Conservation (phyloP, 1,140 invertebrate genomes). For the Odontomachus brunneus region DNA sequence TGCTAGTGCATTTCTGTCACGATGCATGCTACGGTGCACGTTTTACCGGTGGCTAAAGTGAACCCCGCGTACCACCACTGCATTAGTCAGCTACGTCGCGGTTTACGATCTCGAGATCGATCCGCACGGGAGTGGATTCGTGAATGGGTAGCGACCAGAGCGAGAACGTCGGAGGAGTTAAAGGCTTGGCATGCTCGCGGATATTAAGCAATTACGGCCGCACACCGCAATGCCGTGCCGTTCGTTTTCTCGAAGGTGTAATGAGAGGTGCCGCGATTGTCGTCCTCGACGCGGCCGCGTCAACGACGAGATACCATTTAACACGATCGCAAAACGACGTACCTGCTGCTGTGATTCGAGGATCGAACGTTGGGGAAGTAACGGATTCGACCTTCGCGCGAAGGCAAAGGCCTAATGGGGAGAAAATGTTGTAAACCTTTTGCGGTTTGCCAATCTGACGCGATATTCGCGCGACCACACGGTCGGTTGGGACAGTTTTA, state of each 20-base stretch:
- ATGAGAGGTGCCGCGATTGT: conserved; percentile 21
- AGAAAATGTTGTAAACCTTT: conserved; percentile 9
- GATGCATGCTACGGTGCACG: conserved; percentile 19
- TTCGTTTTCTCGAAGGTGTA: neutral
- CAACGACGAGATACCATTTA: conserved; percentile 31
- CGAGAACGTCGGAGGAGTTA: conserved; percentile 24
- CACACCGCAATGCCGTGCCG: neutral
- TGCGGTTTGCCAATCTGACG: conserved; percentile 23
- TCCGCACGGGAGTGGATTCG: neutral
- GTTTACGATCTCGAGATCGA: neutral
- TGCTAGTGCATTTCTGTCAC: conserved; percentile 39
- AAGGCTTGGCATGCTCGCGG: conserved; percentile 37
- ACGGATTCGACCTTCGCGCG: conserved; percentile 8
- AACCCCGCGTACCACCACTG: conserved; percentile 44
- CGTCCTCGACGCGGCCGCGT: conserved; percentile 21
- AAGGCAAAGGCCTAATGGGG: neutral
- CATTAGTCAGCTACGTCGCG: conserved; percentile 31
- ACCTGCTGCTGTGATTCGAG: conserved; percentile 18
- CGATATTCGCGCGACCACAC: neutral
- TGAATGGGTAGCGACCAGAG: neutral
- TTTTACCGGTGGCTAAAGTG: conserved; percentile 11
- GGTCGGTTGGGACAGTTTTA: neutral
- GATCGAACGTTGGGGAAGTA: conserved; percentile 6
- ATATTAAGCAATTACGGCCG: neutral
- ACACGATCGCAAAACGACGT: conserved; percentile 24